Base-by-base conservation (phyloP, 2,113 vertebrate species). In the Lathamus discolor region DNA sequence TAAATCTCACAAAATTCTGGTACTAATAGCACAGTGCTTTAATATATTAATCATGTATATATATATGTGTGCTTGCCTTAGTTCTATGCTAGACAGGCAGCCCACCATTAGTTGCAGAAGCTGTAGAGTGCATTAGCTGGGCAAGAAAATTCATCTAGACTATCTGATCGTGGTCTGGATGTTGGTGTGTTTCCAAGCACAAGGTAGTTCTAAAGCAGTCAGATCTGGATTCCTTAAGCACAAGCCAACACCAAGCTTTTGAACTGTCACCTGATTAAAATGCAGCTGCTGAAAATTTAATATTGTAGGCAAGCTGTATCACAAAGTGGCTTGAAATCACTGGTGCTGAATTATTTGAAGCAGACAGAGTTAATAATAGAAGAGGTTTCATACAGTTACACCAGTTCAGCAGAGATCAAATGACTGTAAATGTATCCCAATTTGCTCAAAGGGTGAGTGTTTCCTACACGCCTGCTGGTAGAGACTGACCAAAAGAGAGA, bases 291-390 rank as follows among this genome's bases (percentile, higher is more conserved):
- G 80, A 78, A 96, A 96, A 74, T 90, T 84, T 89, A 80, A 91
- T 86, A 49, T 52, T 66, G n/a, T 25, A 95, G 92, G 91, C 83
- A 92, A 93, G 57, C 74, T 83, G 68, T 86, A 92, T 55, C 90
- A 78, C 86, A 93, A 93, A 94, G 75, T 88, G 81, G 41, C 70
- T 95, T 92, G 86, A 88, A 73, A 92, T 67, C 3, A 11, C 77
- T 64, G 29, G 39, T 63, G 76, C 76, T 86, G 90, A 96, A 95
- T 91, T 83, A 95, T 96, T 92, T 95, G 95, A 93, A 91, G 90
- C 52, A 94, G 84, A 48, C 9, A 51, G 63, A 85, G 80, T 96
- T 91, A 97, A 97, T 97, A 97, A 97, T 88, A 91, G 86, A 97
- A 91, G 49, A 95, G 77, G 55, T 68, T 81, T 95, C 83, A 77